A percentile compares a stretch with the other conserved stretches of the same genome.
phyloP scores from a whole-genome alignment of 2,113 vertebrate genomes.

The Oreochromis niloticus region DNA sequence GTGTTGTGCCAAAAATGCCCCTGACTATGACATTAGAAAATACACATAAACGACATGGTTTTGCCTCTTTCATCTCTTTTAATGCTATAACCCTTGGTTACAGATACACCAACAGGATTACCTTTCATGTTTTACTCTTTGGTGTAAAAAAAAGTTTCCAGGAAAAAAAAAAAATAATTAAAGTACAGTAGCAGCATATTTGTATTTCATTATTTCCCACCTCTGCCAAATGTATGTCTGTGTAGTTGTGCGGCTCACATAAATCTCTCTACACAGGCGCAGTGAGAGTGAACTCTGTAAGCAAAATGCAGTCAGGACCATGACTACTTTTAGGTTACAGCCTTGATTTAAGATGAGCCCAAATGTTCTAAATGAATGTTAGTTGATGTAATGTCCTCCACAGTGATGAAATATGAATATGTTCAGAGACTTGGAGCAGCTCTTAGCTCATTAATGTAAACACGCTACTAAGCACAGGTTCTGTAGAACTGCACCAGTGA shows the following conservation, averaged over 20 bases:
- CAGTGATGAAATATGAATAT: constrained; percentile 2
- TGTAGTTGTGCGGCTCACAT: neutral
- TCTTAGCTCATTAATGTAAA: constrained; percentile 59
- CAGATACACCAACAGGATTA: neutral
- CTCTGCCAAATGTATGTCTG: neutral
- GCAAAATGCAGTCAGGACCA: neutral
- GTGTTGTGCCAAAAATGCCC: neutral
- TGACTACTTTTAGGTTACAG: neutral
- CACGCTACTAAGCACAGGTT: constrained; percentile 50
- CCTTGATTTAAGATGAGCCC: neutral
- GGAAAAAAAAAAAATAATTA: neutral
- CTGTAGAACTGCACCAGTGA: constrained; percentile 48
- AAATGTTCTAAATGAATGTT: neutral
- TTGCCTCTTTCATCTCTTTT: neutral
- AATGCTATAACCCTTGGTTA: neutral
- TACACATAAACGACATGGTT: neutral
- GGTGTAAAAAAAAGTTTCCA: neutral
- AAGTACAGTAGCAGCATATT: neutral
- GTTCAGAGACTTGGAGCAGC: constrained; percentile 33
- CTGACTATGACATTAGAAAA: neutral
- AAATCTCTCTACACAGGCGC: neutral
- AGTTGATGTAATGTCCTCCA: neutral
- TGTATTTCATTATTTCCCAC: neutral
- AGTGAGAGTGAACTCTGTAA: neutral
- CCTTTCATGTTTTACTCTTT: neutral